A percentile compares a stretch with the other conserved stretches of the same genome.
phyloP scores from a whole-genome alignment of 2,797 vertebrate species.

The Heterohyrax brucei region DNA sequence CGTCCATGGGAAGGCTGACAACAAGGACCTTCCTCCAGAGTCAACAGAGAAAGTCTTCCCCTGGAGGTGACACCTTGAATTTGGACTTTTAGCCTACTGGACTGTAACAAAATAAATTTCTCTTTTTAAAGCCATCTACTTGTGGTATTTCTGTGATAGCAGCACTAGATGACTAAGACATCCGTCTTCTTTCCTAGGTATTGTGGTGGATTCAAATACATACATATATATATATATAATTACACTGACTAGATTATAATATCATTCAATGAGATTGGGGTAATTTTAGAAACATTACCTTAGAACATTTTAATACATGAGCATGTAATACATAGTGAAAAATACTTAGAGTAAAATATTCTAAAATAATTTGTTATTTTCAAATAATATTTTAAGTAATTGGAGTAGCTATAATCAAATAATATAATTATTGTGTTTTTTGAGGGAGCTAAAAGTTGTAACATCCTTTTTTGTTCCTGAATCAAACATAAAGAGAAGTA shows the following conservation, averaged over 20 bases:
- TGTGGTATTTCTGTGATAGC: too few species aligned
- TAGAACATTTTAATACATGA: not conserved
- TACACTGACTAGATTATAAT: slow-evolving; percentile 81
- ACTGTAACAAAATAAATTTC: too few species aligned
- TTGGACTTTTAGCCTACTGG: too few species aligned
- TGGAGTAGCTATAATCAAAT: slow-evolving; percentile 21
- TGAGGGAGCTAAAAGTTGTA: slow-evolving; percentile 41
- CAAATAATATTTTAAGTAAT: slow-evolving; percentile 46
- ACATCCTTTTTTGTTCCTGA: slow-evolving; percentile 22
- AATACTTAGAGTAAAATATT: not conserved
- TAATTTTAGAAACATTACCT: slow-evolving; percentile 37
- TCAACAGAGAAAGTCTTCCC: too few species aligned
- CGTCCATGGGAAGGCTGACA: too few species aligned
- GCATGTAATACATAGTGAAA: slow-evolving; percentile 40
- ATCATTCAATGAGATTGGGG: not conserved
- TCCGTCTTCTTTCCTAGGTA: slow-evolving; percentile 43
- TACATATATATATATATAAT: not conserved
- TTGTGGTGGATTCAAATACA: not conserved
- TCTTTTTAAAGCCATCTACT: too few species aligned
- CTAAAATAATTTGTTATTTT: slow-evolving; percentile 47
- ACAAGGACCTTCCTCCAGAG: too few species aligned
- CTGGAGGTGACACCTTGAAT: too few species aligned
- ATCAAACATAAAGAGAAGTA: slow-evolving; percentile 50
- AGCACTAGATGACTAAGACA: too few species aligned
- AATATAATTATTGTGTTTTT: slow-evolving; percentile 44